phyloP scores from a whole-genome alignment of 1,140 invertebrate species.

The Leptinotarsa defecta region DNA sequence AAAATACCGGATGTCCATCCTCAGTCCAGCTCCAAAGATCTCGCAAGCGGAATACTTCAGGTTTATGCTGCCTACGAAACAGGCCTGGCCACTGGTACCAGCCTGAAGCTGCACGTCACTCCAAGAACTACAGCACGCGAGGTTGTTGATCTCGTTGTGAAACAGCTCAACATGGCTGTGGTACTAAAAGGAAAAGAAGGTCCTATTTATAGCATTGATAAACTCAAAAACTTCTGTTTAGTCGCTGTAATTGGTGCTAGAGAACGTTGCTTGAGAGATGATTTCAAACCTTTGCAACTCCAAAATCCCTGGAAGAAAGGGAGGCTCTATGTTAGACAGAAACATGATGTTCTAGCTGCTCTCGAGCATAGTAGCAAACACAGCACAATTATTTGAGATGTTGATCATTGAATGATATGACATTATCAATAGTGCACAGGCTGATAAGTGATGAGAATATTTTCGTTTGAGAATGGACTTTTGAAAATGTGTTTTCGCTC shows the following conservation, averaged over 20 bases:
- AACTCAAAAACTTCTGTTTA: slow-evolving; percentile 85
- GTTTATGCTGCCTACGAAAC: slow-evolving; percentile 96
- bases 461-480: too few species aligned
- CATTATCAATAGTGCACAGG: too few species aligned
- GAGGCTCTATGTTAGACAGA: slow-evolving; percentile 85
- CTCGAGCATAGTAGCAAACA: slow-evolving; percentile 82
- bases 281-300: slow-evolving; percentile 88
- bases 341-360: slow-evolving; percentile 85
- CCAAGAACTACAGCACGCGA: slow-evolving; percentile 87
- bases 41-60: slow-evolving; percentile 66
- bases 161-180: slow-evolving; percentile 92
- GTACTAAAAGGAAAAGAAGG: slow-evolving; percentile 82
- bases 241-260: slow-evolving; percentile 92
- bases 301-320: slow-evolving; percentile 96
- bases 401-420: too few species aligned
- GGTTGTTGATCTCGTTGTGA: slow-evolving; percentile 91
- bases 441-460: too few species aligned
- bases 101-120: slow-evolving; percentile 90
- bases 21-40: slow-evolving; percentile 42
- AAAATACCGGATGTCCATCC: slow-evolving; percentile 43
- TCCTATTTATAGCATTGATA: slow-evolving; percentile 81
- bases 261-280: slow-evolving; percentile 88
- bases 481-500: not conserved
- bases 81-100: slow-evolving; percentile 87
- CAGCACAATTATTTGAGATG: slow-evolving; percentile 62